Evolutionary conservation across 2,797 vertebrate species (phyloP), one percentile per base, ranked within the genome.

Genomic region (Amblyraja radiata): DNA sequence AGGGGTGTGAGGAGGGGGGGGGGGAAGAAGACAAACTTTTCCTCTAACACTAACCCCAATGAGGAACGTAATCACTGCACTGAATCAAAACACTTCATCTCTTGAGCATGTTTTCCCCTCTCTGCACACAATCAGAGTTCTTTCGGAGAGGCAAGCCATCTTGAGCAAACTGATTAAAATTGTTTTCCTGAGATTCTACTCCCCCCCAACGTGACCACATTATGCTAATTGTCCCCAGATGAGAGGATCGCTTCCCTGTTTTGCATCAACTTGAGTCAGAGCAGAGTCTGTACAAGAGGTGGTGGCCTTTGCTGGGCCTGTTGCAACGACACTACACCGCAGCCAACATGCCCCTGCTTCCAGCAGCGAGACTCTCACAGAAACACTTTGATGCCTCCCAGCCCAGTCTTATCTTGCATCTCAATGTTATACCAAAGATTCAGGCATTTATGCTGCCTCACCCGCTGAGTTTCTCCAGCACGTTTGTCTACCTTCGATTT

Each of bases 181-280:
- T 94, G 94, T 18, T 95, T 94, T 94, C 93, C 93, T 94, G 93
- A 93, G 93, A 94, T 79, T 93, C 90, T 6, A 73, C 93, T 9
- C 39, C 0, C 21, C 54, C 65, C 80, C n/a, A 93, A 93, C 94
- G 93, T 93, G 94, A 95, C 95, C 95, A 95, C 94, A 94, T 94
- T 94, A 93, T 93, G 94, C 95, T 96, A 97, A 97, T 96, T 96
- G 95, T 94, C 94, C 96, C 96, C 98, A 97, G 97, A 97, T 97
- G 95, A 95, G 93, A 94, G 80, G 76, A 92, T 93, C 78, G 90
- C 93, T 95, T 94, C 81, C 68, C 93, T 91, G 88, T 6, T 25
- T 18, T 18, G 94, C 95, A 95, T 61, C 94, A 90, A 93, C 93
- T 58, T 94, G 94, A 94, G 94, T 94, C 94, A 63, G 0, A 94